A percentile compares a stretch with the other conserved stretches of the same genome.
Evolutionary conservation across 2,113 vertebrate genomes (phyloP).

Genomic region (Chiloscyllium plagiosum): DNA sequence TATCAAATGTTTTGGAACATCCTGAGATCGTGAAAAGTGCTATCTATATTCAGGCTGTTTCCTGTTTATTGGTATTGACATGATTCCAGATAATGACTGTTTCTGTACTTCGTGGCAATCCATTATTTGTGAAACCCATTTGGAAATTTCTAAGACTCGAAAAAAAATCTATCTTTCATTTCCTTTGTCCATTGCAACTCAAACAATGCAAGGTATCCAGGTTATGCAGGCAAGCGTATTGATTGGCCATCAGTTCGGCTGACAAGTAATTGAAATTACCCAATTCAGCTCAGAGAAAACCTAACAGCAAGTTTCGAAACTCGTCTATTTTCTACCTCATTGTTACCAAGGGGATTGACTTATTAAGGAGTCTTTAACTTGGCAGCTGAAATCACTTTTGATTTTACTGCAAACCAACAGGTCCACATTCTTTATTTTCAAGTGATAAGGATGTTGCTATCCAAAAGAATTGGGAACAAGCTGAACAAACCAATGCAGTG

Average conservation of each 20-base stretch:
- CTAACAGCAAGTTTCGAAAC: not conserved
- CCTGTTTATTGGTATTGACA: not conserved
- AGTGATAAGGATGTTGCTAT: not conserved
- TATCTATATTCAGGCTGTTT: not conserved
- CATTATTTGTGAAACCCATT: not conserved
- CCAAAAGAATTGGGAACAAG: not conserved
- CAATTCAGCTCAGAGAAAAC: not conserved
- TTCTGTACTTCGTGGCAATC: not conserved
- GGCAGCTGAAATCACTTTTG: conserved; percentile 11
- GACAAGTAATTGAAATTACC: not conserved
- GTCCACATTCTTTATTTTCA: conserved; percentile 7
- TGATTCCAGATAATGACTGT: not conserved
- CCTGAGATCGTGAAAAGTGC: not conserved
- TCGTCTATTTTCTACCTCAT: not conserved
- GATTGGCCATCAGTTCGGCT: not conserved
- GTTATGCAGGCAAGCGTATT: not conserved
- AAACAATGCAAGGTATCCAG: not conserved
- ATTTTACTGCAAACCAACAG: not conserved
- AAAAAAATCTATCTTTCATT: not conserved
- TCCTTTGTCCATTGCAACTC: not conserved
- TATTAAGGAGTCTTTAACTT: not conserved
- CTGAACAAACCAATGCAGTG: not conserved
- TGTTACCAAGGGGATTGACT: not conserved
- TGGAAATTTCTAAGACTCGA: not conserved
- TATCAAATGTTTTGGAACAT: too few relatives aligned